Base-by-base conservation (phyloP, 2,888 invertebrate genomes). In the Neuroscelio doddi region DNA sequence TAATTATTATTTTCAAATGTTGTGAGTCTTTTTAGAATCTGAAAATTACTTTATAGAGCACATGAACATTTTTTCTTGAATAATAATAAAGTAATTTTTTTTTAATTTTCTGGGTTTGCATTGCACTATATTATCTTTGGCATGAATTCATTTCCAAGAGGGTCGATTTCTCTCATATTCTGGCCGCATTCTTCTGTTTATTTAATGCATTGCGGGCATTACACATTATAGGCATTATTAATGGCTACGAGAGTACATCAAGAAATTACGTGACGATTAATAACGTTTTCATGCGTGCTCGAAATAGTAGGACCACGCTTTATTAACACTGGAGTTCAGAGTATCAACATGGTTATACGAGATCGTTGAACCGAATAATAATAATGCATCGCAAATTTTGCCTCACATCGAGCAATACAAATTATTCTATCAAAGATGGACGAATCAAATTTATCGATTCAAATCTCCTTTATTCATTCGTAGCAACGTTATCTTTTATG, bases 271-370 rank as follows among this genome's bases (percentile, higher is more conserved):
- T 53, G 53, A 64, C 64, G 71, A 74, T 71, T 73, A 73, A 75
- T 75, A 75, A 72, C 65, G 71, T 75, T 74, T 72, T 69, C n/a
- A 71, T 64, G 62, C 69, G 47, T 62, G 29, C 32, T 51, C 56
- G 38, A 59, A 61, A 59, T 27, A 38, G 53, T 34, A 57, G 56
- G 66, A 65, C 61, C 68, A 47, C 52, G 50, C 67, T 52, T 58
- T 58, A 59, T 72, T 70, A 69, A 69, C 62, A 58, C 53, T 56
- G 58, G 57, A 49, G 52, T 12, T 57, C 52, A 32, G 53, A 51
- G 66, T 65, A 15, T 68, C 62, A 62, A 69, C 59, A 67, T 41
- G 55, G 64, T 71, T 70, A 61, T 64, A 3, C 36, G 12, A n/a
- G n/a, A n/a, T n/a, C n/a, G n/a, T n/a, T n/a, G n/a, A n/a, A n/a